Evolutionary conservation across 2,797 vertebrate species (phyloP), one percentile per base, ranked within the genome.

Genomic region (Liasis olivaceus): DNA sequence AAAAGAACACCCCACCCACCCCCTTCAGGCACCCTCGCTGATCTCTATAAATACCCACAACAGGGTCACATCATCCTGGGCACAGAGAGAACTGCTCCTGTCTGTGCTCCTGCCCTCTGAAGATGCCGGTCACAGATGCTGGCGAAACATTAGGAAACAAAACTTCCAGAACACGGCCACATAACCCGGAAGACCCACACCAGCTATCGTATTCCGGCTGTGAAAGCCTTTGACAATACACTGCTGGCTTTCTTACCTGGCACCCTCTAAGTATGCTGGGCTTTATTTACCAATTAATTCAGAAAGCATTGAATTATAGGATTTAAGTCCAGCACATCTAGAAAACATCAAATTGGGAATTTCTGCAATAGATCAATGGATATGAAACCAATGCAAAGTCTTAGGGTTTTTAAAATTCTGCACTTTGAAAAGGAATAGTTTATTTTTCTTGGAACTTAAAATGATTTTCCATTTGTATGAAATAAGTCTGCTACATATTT

Each of bases 401-500:
- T 47, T 51, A 24, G 11, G 64, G 12, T 86, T 91, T 69, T 81
- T 60, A 47, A 81, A 69, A 51, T 90, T 31, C 17, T 91, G 85
- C 1, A n/a, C 20, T 90, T 63, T 47, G 89, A 56, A 42, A 28
- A 60, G 20, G 5, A 3, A 60, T 90, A 24, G 5, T 81, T 51
- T 42, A 58, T 89, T 89, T 66, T 89, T 22, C n/a, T 60, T 90
- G 56, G 42, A 84, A 90, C 14, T 90, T 42, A 62, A 90, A 90
- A 81, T 90, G 24, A 28, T 81, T 90, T 81, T 12, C 13, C 36
- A 60, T 20, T 84, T 84, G 26, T 7, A 59, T 89, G 22, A 42
- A 8, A 47, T 88, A 28, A 5, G 14, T 36, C 56, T 60, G 24
- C 14, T 15, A 14, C 60, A n/a, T 64, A 51, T 51, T 54, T 64